Evolutionary conservation across 2,113 vertebrate species (phyloP).

Genomic region (Mungos mungo): DNA sequence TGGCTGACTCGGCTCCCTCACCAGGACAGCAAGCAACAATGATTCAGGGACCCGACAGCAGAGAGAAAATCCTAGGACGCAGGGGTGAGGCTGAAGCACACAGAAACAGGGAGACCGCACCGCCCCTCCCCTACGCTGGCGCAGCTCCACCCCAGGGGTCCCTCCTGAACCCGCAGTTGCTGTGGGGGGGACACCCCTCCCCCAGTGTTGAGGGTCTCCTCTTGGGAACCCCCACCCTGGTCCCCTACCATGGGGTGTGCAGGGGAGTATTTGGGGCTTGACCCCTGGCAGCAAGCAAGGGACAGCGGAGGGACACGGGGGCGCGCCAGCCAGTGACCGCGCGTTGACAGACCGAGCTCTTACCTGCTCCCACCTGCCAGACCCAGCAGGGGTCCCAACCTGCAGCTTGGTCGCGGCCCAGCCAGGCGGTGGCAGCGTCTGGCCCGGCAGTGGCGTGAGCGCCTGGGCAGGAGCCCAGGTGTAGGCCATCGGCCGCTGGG

Average conservation of each 20-base stretch:
- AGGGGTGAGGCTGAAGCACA: not conserved
- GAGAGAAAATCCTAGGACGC: not conserved
- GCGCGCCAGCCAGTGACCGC: no score
- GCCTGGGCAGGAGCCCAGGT: no score
- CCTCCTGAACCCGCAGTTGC: not conserved
- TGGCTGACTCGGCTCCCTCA: not conserved
- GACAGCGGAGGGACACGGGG: fast-evolving
- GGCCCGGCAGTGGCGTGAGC: no score
- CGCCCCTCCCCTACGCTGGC: not conserved
- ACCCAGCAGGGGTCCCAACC: not conserved
- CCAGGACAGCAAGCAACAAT: not conserved
- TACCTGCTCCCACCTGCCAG: not conserved
- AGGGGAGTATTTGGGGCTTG: not conserved
- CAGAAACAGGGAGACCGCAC: no score
- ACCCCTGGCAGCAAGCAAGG: fast-evolving
- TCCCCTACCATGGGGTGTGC: not conserved
- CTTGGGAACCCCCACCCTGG: fast-evolving
- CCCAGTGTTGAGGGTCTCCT: not conserved
- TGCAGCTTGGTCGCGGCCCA: not conserved
- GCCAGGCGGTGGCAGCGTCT: not conserved
- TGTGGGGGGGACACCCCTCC: not conserved
- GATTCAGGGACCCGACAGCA: no score
- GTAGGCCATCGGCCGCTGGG: no score
- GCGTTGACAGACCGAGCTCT: not conserved
- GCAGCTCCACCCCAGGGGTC: fast-evolving